A percentile compares a stretch with the other conserved stretches of the same genome.
phyloP scores from a whole-genome alignment of 2,888 invertebrate species.

The Ichneumon xanthorius region DNA sequence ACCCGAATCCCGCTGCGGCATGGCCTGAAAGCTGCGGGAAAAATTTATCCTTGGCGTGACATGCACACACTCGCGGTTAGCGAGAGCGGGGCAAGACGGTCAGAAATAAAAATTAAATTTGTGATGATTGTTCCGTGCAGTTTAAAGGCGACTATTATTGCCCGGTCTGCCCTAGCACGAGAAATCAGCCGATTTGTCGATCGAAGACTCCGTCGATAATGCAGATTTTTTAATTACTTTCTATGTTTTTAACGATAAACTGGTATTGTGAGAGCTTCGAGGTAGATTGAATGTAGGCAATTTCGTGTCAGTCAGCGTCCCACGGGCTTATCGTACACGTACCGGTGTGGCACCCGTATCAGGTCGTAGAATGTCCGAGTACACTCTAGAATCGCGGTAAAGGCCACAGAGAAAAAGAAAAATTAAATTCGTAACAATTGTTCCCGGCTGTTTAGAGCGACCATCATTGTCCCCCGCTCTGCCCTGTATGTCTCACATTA shows the following conservation, averaged over 20 bases:
- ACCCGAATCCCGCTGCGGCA: constrained; percentile 70
- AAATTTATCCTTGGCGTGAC: constrained; percentile 55
- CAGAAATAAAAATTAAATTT: not conserved
- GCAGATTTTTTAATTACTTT: not conserved
- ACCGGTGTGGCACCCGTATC: not conserved
- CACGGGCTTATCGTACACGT: not conserved
- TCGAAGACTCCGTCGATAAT: not conserved
- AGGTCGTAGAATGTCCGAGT: constrained; percentile 3
- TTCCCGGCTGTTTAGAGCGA: too few species aligned
- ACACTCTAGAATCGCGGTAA: constrained; percentile 1
- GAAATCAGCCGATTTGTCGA: not conserved
- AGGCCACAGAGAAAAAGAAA: too few species aligned
- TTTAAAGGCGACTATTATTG: not conserved
- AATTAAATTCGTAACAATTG: too few species aligned
- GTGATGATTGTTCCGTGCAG: too few species aligned
- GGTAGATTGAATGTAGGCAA: constrained; percentile 1
- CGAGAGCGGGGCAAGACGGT: not conserved
- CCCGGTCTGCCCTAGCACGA: not conserved
- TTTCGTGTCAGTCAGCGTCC: not conserved
- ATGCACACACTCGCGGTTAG: not conserved
- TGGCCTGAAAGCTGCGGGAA: constrained; percentile 59
- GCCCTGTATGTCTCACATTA: too few species aligned
- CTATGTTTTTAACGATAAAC: not conserved
- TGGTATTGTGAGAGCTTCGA: not conserved
- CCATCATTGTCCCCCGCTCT: too few species aligned